Base-by-base conservation (phyloP, 2,113 vertebrate genomes). In the Mola mola region DNA sequence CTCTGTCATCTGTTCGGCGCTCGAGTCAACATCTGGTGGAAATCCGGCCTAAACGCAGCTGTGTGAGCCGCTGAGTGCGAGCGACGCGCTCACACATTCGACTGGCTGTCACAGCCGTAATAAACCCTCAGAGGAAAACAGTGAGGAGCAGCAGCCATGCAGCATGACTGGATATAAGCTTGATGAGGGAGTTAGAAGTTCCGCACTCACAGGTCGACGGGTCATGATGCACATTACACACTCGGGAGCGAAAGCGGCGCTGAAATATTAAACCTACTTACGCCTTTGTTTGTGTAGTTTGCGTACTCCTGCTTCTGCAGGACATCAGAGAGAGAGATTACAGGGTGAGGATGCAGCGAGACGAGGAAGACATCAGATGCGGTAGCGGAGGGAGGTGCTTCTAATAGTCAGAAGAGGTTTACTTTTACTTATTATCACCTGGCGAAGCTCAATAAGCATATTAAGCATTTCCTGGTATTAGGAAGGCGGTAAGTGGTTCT, bases 1-100 rank as follows among this genome's bases (percentile, higher is more conserved):
- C n/a, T 78, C 78, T 75, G 66, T 82, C 84, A 71, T 86, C 78
- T 82, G 66, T 49, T 82, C 50, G 44, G 28, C 12, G 79, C 43
- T 68, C 59, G 72, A 78, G 62, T 81, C 83, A 79, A 87, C 87
- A 86, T 86, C 75, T 84, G 79, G 79, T 47, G 74, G 68, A 75
- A 71, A n/a, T n/a, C n/a, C 36, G 15, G 26, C 67, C 42, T 48
- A 68, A 74, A 72, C 40, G 3, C 48, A 33, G 65, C 59, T 63
- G 34, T 50, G 29, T 4, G 8, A 2, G 5, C 5, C 8, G 16
- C 29, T 10, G 26, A 53, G 13, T 28, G 56, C 56, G 72, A 43
- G 37, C 17, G 16, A 26, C 55, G 61, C 42, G 65, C 60, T 73
- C 25, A 72, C 13, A 42, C 62, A 63, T 71, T 74, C 41, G 16